phyloP scores from a whole-genome alignment of 1,140 invertebrate species.

The Macrotrachela quadricornifera region DNA sequence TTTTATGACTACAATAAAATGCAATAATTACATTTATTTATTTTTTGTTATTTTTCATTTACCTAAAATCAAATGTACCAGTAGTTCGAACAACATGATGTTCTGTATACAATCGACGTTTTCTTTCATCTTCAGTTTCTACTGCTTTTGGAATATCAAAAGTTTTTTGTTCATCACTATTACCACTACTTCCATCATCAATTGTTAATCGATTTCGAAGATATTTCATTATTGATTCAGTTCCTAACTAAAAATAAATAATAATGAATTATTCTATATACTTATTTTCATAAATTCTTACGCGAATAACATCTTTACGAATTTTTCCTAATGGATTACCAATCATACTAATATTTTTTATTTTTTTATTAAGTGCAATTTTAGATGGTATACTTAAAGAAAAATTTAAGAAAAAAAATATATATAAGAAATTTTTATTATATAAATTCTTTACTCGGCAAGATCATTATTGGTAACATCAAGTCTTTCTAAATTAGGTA shows the following conservation, averaged over 20 bases:
- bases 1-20: constrained; percentile 30
- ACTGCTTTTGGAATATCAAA: not conserved
- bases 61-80: too few relatives aligned
- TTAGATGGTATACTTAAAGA: constrained; percentile 46
- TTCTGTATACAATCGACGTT: constrained; percentile 32
- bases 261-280: not conserved
- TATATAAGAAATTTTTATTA: not conserved
- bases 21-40: too few relatives aligned
- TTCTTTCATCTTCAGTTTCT: constrained; percentile 10
- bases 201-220: constrained; percentile 37
- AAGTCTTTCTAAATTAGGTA: constrained; percentile 51
- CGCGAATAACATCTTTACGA: constrained; percentile 47
- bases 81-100: constrained; percentile 36
- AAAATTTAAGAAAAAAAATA: constrained; percentile 13
- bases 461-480: constrained; percentile 61
- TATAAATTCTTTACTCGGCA: constrained; percentile 36
- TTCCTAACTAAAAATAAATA: constrained; percentile 40
- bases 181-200: not conserved
- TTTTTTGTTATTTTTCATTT: too few relatives aligned
- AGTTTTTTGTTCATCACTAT: not conserved
- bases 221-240: constrained; percentile 52
- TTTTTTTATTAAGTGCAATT: constrained; percentile 48
- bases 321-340: constrained; percentile 60
- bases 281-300: not conserved
- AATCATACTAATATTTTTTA: constrained; percentile 57